Base-by-base conservation (phyloP, 1,140 invertebrate species). In the Drosophila bipectinata region DNA sequence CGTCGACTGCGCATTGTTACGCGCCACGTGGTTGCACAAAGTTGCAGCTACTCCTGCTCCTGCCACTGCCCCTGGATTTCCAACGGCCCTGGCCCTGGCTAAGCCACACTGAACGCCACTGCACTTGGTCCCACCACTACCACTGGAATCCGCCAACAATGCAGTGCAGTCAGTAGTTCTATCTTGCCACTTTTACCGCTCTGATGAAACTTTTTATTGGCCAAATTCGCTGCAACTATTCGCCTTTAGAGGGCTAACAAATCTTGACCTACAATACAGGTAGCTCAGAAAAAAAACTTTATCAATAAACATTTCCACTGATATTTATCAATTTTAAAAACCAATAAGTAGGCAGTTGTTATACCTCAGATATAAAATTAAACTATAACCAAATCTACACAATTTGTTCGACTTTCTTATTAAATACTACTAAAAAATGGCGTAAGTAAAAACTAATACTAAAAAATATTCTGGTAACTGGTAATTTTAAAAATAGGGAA, bases 1-100 rank as follows among this genome's bases (percentile, higher is more conserved):
- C 77, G 79, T 74, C 81, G 68, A 85, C 73, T 79, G 63, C 53
- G 76, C 73, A 72, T 85, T 85, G 81, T 85, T 87, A 74, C 74
- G 77, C 81, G 81, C 77, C 82, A 81, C 82, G 60, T 81, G 82
- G 61, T 59, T 49, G 49, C 37, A 78, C 69, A 81, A 85, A 84
- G 80, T 76, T 83, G 66, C 30, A 44, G 34, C 4, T 10, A 6
- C 26, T 37, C 12, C 14, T 44, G n/a, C 41, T 44, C 4, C 14
- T 45, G 55, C 41, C 54, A 12, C 48, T 37, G 3, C 5, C 34
- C 32, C 26, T 28, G 26, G 5, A 28, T 28, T 28, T 6, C 26
- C 26, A 28, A 28, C 4, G 26, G 26, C 26, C 26, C 5, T 28
- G 26, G 26, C 6, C 26, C 0, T 28, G 26, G 26, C 26, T 1